phyloP scores from a whole-genome alignment of 2,888 invertebrate species.

The Metopia argyrocephala region DNA sequence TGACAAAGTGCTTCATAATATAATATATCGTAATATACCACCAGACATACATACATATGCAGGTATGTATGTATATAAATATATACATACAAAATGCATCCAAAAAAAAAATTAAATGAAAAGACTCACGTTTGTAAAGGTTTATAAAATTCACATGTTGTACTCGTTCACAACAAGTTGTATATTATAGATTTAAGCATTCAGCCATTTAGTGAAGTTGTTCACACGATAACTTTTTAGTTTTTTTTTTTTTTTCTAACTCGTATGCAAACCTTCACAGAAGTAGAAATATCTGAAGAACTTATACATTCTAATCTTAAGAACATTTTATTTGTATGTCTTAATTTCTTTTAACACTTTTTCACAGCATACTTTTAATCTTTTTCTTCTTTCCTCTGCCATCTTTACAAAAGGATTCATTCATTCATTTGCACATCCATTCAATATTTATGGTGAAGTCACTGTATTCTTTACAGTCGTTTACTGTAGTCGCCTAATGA shows the following conservation, averaged over 20 bases:
- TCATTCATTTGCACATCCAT: background rate
- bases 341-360: background rate
- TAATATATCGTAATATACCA: too few relatives aligned
- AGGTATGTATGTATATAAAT: background rate
- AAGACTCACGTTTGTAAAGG: background rate
- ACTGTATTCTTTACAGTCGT: slow-evolving; percentile 5
- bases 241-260: background rate
- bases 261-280: background rate
- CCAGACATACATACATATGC: too few relatives aligned
- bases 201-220: slow-evolving; percentile 35
- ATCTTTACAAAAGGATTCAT: background rate
- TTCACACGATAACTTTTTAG: slow-evolving; percentile 43
- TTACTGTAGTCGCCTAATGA: slow-evolving; percentile 60
- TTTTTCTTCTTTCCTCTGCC: background rate
- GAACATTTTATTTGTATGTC: background rate
- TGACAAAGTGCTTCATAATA: too few relatives aligned
- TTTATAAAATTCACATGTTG: slow-evolving; percentile 13
- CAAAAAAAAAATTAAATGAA: background rate
- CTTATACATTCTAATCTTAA: background rate
- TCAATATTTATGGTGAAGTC: too few relatives aligned
- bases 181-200: slow-evolving; percentile 19
- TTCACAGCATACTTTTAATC: background rate
- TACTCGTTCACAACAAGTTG: background rate
- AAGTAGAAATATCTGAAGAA: background rate
- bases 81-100: background rate